Evolutionary conservation across 1,140 invertebrate species (phyloP).

Genomic region (Cepaea nemoralis): DNA sequence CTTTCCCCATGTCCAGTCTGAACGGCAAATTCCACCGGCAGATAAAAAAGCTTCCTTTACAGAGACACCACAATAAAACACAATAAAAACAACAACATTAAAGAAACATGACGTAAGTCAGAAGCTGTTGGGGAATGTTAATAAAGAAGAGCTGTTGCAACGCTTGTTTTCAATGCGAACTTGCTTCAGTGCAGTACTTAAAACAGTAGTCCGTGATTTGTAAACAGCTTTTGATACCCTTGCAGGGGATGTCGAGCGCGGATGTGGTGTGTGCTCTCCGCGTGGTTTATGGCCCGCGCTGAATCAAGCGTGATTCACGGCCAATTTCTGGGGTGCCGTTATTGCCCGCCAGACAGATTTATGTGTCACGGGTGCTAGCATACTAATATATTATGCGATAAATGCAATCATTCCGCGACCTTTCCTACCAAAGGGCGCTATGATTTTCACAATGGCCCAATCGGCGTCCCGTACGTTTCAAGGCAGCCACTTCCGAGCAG

Average conservation of each 20-base stretch:
- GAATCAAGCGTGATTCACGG: conserved; percentile 31
- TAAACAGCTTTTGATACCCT: neutral
- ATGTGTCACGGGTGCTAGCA: conserved; percentile 30
- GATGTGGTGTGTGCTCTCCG: neutral
- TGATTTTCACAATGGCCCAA: conserved; percentile 31
- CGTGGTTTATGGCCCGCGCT: conserved; percentile 20
- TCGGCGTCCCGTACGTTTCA: conserved; percentile 11
- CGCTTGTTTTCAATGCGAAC: neutral
- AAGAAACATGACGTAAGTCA: neutral
- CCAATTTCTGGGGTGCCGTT: conserved; percentile 17
- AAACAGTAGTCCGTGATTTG: conserved; percentile 4
- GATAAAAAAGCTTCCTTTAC: too few relatives aligned
- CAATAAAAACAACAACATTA: neutral
- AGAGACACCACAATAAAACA: neutral
- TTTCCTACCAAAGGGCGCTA: conserved; percentile 32
- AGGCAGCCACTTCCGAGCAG: conserved; percentile 8
- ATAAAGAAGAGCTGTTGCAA: neutral
- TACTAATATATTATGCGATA: conserved; percentile 39
- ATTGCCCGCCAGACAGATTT: conserved; percentile 36
- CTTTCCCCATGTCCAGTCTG: too few relatives aligned
- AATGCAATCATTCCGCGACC: conserved; percentile 31
- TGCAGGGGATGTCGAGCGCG: neutral
- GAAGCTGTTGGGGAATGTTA: neutral
- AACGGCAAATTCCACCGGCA: too few relatives aligned
- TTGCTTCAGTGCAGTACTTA: conserved; percentile 7